These are phyloP conservation scores for Sylvietta virens DNA, from an alignment of 2,113 vertebrate genomes.

Conservation along the genomic window DNA sequence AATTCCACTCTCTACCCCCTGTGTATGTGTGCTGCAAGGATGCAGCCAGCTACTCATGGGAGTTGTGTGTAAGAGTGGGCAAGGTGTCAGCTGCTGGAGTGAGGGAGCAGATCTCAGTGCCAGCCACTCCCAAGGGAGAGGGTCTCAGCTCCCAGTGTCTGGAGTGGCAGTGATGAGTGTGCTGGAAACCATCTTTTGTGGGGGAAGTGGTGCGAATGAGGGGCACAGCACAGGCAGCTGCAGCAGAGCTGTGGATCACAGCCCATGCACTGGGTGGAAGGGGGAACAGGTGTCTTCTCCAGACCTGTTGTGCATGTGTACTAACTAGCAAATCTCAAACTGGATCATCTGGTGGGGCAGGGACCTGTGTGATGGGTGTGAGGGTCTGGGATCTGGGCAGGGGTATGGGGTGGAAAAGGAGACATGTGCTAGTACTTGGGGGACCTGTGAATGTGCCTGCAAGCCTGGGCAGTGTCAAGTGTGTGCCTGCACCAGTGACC, in stretches of 20 bases:
- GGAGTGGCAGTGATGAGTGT: not conserved
- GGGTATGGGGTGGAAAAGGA: not conserved
- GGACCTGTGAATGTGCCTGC: not conserved
- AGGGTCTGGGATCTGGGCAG: not conserved
- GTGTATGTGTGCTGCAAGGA: not conserved
- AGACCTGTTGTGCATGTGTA: accelerated
- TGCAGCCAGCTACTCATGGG: not conserved
- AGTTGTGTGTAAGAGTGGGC: not conserved
- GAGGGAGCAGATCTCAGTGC: not conserved
- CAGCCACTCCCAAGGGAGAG: not conserved
- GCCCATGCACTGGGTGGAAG: accelerated
- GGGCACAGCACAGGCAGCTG: accelerated
- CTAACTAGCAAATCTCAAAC: not conserved
- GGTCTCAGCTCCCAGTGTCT: not conserved
- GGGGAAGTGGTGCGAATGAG: not conserved
- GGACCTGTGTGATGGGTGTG: not conserved
- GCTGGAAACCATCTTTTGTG: not conserved
- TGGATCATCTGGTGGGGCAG: not conserved
- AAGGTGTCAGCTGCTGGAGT: not conserved
- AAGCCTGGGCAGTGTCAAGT: not conserved
- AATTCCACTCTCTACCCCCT: not conserved
- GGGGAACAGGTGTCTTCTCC: accelerated
- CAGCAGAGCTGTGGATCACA: not conserved
- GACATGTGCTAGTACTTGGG: not conserved
- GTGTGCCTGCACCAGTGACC: not conserved